Percentiles rank a stretch among this genome's conserved stretches.
These are phyloP conservation scores for Arctocebus calabarensis DNA, from an alignment of 2,797 vertebrate genomes.

Conservation along the genomic window DNA sequence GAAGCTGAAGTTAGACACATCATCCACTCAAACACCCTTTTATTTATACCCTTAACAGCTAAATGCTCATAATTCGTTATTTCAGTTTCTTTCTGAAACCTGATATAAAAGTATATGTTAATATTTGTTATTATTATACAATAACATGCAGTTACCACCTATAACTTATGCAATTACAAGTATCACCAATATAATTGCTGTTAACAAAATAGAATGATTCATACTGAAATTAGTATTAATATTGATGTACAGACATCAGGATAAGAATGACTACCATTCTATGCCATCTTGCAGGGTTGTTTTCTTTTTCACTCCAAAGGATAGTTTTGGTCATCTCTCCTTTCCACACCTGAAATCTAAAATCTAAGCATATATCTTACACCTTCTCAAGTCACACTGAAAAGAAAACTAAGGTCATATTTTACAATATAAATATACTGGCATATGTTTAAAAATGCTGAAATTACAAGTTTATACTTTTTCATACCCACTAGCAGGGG, in stretches of 20 bases:
- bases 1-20: neutral
- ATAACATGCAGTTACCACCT: neutral
- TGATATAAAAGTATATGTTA: constrained; percentile 51
- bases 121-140: constrained; percentile 15
- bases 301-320: constrained; percentile 16
- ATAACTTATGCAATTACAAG: constrained; percentile 24
- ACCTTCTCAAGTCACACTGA: neutral
- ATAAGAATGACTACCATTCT: neutral
- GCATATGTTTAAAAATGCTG: neutral
- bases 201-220: constrained; percentile 55
- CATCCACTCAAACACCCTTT: neutral
- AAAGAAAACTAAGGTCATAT: neutral
- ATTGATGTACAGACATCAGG: neutral
- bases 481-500: neutral
- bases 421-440: neutral
- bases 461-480: constrained; percentile 14
- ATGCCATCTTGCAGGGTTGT: neutral
- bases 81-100: constrained; percentile 55
- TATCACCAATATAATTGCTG: neutral
- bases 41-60: constrained; percentile 32
- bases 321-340: neutral
- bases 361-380: neutral
- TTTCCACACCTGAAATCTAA: neutral
- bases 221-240: constrained; percentile 9
- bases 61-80: neutral